These are phyloP conservation scores for Vulpes lagopus DNA, from an alignment of 2,113 vertebrate genomes.

Conservation along the genomic window DNA sequence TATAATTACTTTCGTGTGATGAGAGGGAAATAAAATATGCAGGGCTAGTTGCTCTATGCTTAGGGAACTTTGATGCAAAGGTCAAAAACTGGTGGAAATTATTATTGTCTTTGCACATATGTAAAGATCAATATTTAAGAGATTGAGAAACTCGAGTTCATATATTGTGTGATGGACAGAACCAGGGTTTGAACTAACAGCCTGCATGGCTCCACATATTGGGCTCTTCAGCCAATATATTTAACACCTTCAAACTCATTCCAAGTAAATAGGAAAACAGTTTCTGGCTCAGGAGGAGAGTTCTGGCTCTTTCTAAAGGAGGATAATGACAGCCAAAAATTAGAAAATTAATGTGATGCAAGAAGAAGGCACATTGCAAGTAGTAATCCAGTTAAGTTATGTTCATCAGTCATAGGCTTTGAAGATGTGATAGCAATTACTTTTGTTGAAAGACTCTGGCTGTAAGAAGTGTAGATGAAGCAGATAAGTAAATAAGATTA, in stretches of 20 bases:
- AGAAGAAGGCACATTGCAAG: background rate
- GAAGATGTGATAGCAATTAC: constrained; percentile 31
- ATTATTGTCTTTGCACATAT: background rate
- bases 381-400: background rate
- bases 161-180: background rate
- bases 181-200: background rate
- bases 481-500: constrained; percentile 18
- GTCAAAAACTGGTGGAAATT: background rate
- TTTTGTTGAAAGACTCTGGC: constrained; percentile 20
- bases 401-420: background rate
- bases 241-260: background rate
- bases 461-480: background rate
- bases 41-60: background rate
- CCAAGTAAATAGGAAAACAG: background rate
- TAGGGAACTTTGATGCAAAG: background rate
- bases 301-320: background rate
- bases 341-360: background rate
- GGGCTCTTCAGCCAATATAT: background rate
- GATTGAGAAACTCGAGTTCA: background rate
- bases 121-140: background rate
- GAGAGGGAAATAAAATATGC: background rate
- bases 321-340: background rate
- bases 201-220: fast-evolving
- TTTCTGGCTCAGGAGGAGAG: background rate
- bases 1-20: background rate